These are phyloP conservation scores for Trypoxylus dichotomus DNA, from an alignment of 1,140 invertebrate species.

Conservation along the genomic window DNA sequence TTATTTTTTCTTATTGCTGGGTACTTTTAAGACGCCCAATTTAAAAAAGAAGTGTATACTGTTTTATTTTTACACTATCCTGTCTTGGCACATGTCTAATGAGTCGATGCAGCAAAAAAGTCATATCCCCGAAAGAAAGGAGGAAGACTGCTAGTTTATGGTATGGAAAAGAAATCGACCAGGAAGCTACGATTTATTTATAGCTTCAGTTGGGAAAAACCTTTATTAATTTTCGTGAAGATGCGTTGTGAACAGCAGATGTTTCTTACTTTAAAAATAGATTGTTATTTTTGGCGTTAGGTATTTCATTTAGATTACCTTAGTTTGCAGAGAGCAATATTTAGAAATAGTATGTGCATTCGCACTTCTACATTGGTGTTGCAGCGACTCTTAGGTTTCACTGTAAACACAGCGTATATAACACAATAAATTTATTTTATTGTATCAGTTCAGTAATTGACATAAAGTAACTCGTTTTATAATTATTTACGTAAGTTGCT, in stretches of 20 bases:
- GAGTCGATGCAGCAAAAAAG: neutral
- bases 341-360: neutral
- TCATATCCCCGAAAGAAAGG: neutral
- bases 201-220: neutral
- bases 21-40: neutral
- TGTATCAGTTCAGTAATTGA: too few species aligned
- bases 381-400: too few species aligned
- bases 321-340: neutral
- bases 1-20: conserved; percentile 4
- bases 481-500: too few species aligned
- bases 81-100: neutral
- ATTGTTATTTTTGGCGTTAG: neutral
- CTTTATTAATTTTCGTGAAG: conserved; percentile 19
- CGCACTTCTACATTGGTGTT: neutral
- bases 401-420: too few species aligned
- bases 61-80: conserved; percentile 2
- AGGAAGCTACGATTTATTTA: conserved; percentile 17
- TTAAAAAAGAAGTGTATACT: neutral
- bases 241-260: conserved; percentile 15
- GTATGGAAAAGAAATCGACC: neutral
- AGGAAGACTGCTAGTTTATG: neutral
- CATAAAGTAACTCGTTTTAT: too few species aligned
- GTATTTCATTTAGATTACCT: conserved; percentile 9
- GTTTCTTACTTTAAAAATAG: conserved; percentile 14
- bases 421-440: too few species aligned